Evolutionary conservation across 92 coral and sea anemone genomes (phyloP).

Genomic region (Umimayanthus kanabou): DNA sequence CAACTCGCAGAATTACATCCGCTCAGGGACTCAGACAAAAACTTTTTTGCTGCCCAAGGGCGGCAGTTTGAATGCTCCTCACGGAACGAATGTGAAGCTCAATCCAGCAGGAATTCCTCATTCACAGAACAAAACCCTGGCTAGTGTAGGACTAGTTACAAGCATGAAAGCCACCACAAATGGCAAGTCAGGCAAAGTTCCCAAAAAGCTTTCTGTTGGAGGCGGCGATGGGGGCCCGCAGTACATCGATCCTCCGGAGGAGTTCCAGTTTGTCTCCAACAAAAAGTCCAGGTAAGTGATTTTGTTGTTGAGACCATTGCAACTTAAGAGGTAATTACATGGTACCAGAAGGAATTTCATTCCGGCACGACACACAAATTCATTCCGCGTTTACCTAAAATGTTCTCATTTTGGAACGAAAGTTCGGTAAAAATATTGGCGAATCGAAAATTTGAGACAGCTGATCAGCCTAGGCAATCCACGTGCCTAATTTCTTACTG

Average conservation of each 20-base stretch:
- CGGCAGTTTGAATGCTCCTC: slow-evolving; percentile 41
- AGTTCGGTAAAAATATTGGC: too few species aligned
- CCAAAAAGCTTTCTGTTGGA: slow-evolving; percentile 30
- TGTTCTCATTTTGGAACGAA: too few species aligned
- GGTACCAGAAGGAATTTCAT: too few species aligned
- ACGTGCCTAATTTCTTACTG: too few species aligned
- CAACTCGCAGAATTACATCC: slow-evolving; percentile 54
- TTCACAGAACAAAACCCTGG: slow-evolving; percentile 36
- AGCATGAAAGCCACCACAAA: slow-evolving; percentile 35
- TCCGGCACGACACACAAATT: too few species aligned
- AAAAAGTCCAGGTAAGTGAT: slow-evolving; percentile 73
- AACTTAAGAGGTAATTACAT: too few species aligned
- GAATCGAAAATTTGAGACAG: too few species aligned
- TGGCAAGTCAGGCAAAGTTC: slow-evolving; percentile 39
- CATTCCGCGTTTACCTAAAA: too few species aligned
- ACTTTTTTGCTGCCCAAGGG: slow-evolving; percentile 75
- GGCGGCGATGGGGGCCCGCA: slow-evolving; percentile 74
- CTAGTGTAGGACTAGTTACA: slow-evolving; percentile 29
- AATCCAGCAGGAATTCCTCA: slow-evolving; percentile 32
- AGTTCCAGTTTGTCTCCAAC: slow-evolving; percentile 89
- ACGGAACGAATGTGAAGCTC: slow-evolving; percentile 32
- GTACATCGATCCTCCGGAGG: slow-evolving; percentile 99
- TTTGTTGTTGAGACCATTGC: not conserved
- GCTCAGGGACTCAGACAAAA: slow-evolving; percentile 57
- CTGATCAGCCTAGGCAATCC: too few species aligned